Percentiles rank a stretch among this genome's conserved stretches.
phyloP scores from a whole-genome alignment of 2,113 vertebrate species.

The Oriolus oriolus region DNA sequence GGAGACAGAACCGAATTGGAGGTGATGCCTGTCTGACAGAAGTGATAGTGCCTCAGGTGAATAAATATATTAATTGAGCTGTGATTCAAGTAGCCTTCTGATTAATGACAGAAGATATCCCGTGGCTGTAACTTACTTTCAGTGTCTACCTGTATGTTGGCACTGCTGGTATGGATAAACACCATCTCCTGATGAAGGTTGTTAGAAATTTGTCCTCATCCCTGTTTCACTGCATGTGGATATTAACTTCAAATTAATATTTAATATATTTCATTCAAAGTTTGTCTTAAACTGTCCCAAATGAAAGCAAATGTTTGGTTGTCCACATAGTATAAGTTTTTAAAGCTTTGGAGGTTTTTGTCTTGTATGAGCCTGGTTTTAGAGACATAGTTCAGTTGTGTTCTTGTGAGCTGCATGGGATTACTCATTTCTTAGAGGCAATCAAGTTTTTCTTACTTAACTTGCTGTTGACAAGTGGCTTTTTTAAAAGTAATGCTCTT shows the following conservation, averaged over 20 bases:
- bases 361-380: background rate
- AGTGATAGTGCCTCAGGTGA: background rate
- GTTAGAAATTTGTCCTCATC: background rate
- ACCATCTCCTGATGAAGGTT: background rate
- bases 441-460: constrained; percentile 66
- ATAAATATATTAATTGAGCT: background rate
- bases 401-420: constrained; percentile 70
- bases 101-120: background rate
- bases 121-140: background rate
- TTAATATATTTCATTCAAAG: background rate
- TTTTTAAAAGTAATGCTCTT: constrained; percentile 40
- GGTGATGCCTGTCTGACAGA: background rate
- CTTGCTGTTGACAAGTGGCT: constrained; percentile 68
- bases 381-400: constrained; percentile 16
- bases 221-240: background rate
- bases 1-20: background rate
- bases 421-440: constrained; percentile 71
- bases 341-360: background rate
- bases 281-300: background rate
- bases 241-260: background rate
- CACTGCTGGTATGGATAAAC: background rate
- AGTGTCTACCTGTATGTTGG: background rate
- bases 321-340: background rate
- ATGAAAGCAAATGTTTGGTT: background rate
- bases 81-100: background rate